Evolutionary conservation across 2,113 vertebrate species (phyloP).

Genomic region (Axis porcinus): DNA sequence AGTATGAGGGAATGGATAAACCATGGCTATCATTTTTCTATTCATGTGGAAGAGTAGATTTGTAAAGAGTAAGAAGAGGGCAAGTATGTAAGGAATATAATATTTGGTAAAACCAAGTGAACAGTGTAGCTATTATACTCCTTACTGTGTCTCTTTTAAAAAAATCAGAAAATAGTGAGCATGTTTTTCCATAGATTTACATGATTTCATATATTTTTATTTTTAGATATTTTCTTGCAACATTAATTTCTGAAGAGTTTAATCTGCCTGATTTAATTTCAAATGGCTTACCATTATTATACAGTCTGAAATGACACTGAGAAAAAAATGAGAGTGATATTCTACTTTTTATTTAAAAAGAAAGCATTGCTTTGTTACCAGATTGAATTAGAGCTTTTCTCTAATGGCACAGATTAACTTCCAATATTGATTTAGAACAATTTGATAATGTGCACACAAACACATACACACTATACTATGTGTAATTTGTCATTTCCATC

Average conservation of each 20-base stretch:
- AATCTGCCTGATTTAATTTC: not conserved
- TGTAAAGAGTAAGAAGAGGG: not conserved
- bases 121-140: not conserved
- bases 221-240: not conserved
- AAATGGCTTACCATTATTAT: not conserved
- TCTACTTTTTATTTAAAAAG: not conserved
- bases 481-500: not conserved
- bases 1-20: not conserved
- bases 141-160: not conserved
- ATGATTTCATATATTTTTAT: not conserved
- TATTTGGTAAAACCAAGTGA: not conserved
- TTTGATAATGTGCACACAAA: not conserved
- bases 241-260: not conserved
- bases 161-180: not conserved
- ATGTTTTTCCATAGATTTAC: not conserved
- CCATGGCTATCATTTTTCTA: not conserved
- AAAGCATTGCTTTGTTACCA: not conserved
- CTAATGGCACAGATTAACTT: not conserved
- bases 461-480: not conserved
- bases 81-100: not conserved
- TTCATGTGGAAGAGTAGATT: not conserved
- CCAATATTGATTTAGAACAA: not conserved
- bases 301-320: not conserved
- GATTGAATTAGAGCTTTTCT: not conserved
- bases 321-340: not conserved